Evolutionary conservation across 2,888 invertebrate species (phyloP), one percentile per base, ranked within the genome.

Genomic region (Cheilosia impressa): DNA sequence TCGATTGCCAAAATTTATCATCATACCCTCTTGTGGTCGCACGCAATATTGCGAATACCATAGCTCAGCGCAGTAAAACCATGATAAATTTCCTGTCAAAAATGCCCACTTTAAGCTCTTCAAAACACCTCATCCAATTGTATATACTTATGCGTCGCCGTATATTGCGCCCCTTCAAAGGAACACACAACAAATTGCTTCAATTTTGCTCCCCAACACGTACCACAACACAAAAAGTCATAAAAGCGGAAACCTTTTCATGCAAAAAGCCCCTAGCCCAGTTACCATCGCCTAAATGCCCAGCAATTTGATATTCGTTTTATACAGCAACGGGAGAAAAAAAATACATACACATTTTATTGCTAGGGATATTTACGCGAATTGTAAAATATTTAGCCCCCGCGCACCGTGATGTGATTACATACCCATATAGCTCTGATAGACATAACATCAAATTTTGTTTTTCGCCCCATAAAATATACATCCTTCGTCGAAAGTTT

Each of bases 361-460:
- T 79, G 57, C 79, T 50, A 34, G 66, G 58, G 52, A 79, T 79
- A 79, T 66, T 79, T 73, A 78, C 58, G 84, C 34, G 69, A 53
- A 68, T 69, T 78, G 65, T 75, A 65, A 84, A 75, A 79, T 75
- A 80, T 80, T 79, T 84, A 71, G 69, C 41, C 60, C 22, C 22
- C 55, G n/a, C 22, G 43, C 45, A 34, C 15, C 47, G 71, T 72
- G 65, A 72, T 72, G 66, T 72, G 79, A 72, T 79, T 79, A 71
- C 71, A 41, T 72, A 63, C 79, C 55, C 57, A 63, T 71, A 58
- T 38, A 72, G 47, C 45, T 45, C 43, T 43, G n/a, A 47, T 58
- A 57, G 77, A 69, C 53, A 63, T 71, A 65, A 79, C 38, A 71
- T 72, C 41, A 72, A 65, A 65, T 65, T 79, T 55, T 78, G 55